These are phyloP conservation scores for Onychorhynchus coronatus DNA, from an alignment of 2,113 vertebrate species.

Conservation along the genomic window DNA sequence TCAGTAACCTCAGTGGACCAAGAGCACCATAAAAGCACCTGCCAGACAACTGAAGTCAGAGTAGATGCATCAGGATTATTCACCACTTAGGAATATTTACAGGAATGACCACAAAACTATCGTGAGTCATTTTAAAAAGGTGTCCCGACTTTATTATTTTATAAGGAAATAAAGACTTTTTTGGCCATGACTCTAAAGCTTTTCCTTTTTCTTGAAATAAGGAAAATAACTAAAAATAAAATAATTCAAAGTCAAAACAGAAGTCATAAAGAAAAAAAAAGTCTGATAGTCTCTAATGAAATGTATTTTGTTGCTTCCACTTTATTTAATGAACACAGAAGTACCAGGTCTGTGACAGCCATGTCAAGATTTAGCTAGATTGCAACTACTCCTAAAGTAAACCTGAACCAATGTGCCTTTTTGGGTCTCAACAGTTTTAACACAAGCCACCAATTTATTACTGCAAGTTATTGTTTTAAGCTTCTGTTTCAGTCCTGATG, in stretches of 20 bases:
- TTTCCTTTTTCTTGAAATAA: background rate
- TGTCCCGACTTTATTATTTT: slow-evolving; percentile 15
- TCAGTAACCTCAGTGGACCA: slow-evolving; percentile 39
- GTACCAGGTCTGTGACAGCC: background rate
- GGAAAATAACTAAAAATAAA: background rate
- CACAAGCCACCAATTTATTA: background rate
- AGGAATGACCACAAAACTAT: background rate
- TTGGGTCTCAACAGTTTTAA: background rate
- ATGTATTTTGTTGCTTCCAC: background rate
- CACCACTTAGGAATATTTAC: slow-evolving; percentile 34
- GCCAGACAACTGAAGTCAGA: background rate
- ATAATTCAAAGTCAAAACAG: background rate
- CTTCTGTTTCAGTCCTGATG: background rate
- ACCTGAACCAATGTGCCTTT: background rate
- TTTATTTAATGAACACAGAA: background rate
- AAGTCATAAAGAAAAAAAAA: background rate
- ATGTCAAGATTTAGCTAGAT: background rate
- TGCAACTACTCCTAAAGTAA: background rate
- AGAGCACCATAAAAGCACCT: slow-evolving; percentile 59
- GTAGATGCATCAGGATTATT: slow-evolving; percentile 41
- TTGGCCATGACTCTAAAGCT: background rate
- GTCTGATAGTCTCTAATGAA: background rate
- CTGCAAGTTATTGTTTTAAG: background rate
- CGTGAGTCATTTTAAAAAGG: background rate
- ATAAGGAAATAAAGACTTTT: background rate